phyloP scores from a whole-genome alignment of 2,888 invertebrate genomes.

The Choreutis nemorana region DNA sequence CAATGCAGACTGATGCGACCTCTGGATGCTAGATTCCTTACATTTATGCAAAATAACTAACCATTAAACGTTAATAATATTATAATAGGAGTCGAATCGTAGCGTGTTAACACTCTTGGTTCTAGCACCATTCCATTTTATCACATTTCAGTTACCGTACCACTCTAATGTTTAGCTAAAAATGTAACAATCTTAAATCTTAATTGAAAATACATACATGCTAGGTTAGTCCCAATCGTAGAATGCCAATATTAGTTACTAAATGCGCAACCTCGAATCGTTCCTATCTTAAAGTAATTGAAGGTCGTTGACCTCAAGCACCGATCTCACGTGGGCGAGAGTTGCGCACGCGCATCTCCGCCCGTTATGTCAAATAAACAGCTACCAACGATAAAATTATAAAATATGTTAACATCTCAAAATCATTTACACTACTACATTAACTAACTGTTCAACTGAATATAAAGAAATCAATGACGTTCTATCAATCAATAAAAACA shows the following conservation, averaged over 20 bases:
- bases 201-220: slow-evolving; percentile 65
- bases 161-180: slow-evolving; percentile 68
- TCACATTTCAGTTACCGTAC: slow-evolving; percentile 69
- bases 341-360: slow-evolving; percentile 14
- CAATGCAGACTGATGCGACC: slow-evolving; percentile 48
- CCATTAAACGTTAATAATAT: slow-evolving; percentile 56
- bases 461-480: slow-evolving; percentile 49
- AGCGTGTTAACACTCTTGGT: slow-evolving; percentile 66
- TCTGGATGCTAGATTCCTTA: slow-evolving; percentile 63
- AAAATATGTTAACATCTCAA: slow-evolving; percentile 45
- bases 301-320: slow-evolving; percentile 56
- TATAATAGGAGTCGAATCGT: slow-evolving; percentile 66
- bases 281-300: slow-evolving; percentile 55
- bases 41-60: slow-evolving; percentile 55
- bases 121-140: slow-evolving; percentile 69
- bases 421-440: slow-evolving; percentile 18
- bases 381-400: slow-evolving; percentile 55
- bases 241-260: slow-evolving; percentile 67
- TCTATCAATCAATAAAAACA: slow-evolving; percentile 61
- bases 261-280: slow-evolving; percentile 61
- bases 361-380: slow-evolving; percentile 37
- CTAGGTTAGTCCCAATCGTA: slow-evolving; percentile 69
- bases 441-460: slow-evolving; percentile 39
- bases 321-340: slow-evolving; percentile 24
- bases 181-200: slow-evolving; percentile 66